Percentiles rank a stretch among this genome's conserved stretches.
Conservation (phyloP, 2,888 invertebrate species). For the Cataglyphis livida region DNA sequence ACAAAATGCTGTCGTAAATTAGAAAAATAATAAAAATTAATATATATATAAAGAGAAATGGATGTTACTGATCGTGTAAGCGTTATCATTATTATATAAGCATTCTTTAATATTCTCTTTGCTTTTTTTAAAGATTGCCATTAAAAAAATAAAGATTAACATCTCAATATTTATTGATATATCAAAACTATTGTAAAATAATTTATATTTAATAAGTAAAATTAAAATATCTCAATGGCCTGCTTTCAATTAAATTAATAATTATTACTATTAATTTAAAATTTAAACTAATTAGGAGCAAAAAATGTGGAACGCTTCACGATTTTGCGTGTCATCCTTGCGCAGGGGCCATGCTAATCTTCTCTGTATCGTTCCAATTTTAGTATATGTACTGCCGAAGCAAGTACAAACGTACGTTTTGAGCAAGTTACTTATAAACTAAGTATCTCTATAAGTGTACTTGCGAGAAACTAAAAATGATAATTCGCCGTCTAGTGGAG, state of each 20-base stretch:
- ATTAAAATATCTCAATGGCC: not conserved
- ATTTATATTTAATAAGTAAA: not conserved
- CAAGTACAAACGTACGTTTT: not conserved
- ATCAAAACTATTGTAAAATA: not conserved
- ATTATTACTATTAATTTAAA: no score
- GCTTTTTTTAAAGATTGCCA: not conserved
- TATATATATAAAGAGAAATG: not conserved
- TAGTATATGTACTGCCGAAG: conserved; percentile 24
- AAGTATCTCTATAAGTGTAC: not conserved
- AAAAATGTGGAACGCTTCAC: conserved; percentile 7
- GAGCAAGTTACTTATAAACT: not conserved
- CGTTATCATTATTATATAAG: not conserved
- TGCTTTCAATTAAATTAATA: no score
- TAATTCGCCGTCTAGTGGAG: not conserved
- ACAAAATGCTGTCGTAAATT: not conserved
- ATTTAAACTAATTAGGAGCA: not conserved
- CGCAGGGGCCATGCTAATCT: conserved; percentile 25
- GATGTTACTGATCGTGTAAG: not conserved
- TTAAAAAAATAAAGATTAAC: not conserved
- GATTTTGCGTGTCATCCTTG: conserved; percentile 28
- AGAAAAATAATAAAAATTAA: not conserved
- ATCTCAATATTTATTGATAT: not conserved
- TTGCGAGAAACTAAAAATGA: not conserved
- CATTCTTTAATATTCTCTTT: not conserved
- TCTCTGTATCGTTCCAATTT: conserved; percentile 12